These are phyloP conservation scores for Drosophila bocki DNA, from an alignment of 1,140 invertebrate genomes.

Conservation along the genomic window DNA sequence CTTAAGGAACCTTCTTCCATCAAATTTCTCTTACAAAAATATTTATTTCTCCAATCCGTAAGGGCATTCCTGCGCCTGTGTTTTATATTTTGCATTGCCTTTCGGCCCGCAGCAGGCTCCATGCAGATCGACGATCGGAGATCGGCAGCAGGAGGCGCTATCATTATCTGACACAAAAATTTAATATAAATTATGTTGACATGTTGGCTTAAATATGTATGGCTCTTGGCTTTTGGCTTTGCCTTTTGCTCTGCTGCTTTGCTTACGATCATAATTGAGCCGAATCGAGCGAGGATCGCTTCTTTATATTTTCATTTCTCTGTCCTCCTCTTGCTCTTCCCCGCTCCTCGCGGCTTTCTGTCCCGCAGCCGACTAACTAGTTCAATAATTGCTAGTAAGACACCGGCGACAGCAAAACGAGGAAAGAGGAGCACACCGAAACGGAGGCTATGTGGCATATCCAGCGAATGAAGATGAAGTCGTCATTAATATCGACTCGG, in stretches of 20 bases:
- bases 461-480: constrained; percentile 71
- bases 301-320: neutral
- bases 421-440: neutral
- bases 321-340: neutral
- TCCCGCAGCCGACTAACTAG: constrained; percentile 53
- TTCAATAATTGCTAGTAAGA: constrained; percentile 78
- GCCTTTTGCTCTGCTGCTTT: constrained; percentile 21
- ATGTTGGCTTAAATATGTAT: constrained; percentile 81
- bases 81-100: neutral
- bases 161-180: constrained; percentile 84
- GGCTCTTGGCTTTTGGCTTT: constrained; percentile 14
- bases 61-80: neutral
- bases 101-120: neutral
- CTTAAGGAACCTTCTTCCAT: neutral
- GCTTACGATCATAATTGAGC: constrained; percentile 44
- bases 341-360: constrained; percentile 1
- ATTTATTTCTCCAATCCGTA: neutral
- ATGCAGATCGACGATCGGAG: constrained; percentile 22
- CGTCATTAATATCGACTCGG: constrained; percentile 81
- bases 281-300: constrained; percentile 2
- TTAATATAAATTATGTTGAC: constrained; percentile 85
- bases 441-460: constrained; percentile 29
- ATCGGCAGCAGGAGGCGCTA: constrained; percentile 72
- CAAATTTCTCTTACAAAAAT: no score
- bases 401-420: constrained; percentile 54